Evolutionary conservation across 1,140 invertebrate genomes (phyloP).

Genomic region (Pachyrhynchus sulphureomaculatus): DNA sequence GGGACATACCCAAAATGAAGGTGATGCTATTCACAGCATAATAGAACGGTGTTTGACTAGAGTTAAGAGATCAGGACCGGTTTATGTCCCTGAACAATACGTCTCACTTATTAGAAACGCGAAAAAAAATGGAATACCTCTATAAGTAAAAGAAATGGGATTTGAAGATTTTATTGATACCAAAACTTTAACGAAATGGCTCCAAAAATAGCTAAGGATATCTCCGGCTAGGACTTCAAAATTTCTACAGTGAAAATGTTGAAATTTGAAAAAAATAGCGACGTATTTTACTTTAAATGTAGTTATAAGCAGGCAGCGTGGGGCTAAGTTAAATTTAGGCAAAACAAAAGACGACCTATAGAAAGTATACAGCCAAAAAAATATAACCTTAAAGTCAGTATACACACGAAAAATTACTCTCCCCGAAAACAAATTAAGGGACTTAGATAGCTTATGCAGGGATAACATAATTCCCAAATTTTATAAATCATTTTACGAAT

Average conservation of each 20-base stretch:
- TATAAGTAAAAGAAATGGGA: constrained; percentile 15
- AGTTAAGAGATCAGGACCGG: constrained; percentile 36
- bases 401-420: too few species aligned
- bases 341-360: not conserved
- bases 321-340: not conserved
- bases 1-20: constrained; percentile 51
- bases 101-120: constrained; percentile 34
- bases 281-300: constrained; percentile 8
- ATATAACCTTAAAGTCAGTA: too few species aligned
- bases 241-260: constrained; percentile 8
- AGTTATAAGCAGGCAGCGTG: constrained; percentile 9
- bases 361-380: too few species aligned
- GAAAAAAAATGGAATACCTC: constrained; percentile 31
- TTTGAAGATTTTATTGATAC: constrained; percentile 18
- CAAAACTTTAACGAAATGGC: constrained; percentile 5
- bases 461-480: too few species aligned
- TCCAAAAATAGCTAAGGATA: not conserved
- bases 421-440: too few species aligned
- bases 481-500: too few species aligned
- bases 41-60: constrained; percentile 47
- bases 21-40: constrained; percentile 44
- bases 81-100: constrained; percentile 45
- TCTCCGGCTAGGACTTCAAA: constrained; percentile 2
- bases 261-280: constrained; percentile 13
- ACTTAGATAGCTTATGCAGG: too few species aligned